A percentile compares a stretch with the other conserved stretches of the same genome.
phyloP scores from a whole-genome alignment of 2,888 invertebrate genomes.

The Cosmopolites sordidus region DNA sequence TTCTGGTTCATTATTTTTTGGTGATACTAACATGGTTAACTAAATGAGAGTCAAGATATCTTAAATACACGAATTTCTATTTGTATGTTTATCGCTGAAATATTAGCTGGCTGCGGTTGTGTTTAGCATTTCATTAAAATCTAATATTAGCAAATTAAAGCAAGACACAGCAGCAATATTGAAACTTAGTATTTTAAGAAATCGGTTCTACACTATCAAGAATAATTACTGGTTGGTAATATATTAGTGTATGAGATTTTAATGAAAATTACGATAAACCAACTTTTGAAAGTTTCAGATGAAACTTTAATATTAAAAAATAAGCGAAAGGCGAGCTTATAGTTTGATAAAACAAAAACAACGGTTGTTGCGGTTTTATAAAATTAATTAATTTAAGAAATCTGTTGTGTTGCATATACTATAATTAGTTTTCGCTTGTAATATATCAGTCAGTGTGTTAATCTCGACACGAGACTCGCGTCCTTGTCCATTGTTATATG shows the following conservation, averaged over 20 bases:
- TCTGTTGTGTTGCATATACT: constrained; percentile 7
- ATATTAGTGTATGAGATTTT: neutral
- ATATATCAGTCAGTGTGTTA: constrained; percentile 23
- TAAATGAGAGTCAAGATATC: too few species aligned
- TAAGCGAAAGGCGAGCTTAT: neutral
- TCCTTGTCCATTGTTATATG: constrained; percentile 21
- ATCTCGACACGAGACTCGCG: constrained; percentile 11
- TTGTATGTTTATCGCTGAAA: too few species aligned
- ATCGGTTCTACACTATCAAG: neutral
- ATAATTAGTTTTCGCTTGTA: constrained; percentile 23
- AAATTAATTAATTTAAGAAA: constrained; percentile 22
- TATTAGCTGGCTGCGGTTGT: too few species aligned
- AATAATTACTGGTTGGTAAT: neutral
- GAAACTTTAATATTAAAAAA: neutral
- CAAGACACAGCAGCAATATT: too few species aligned
- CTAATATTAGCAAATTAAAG: too few species aligned
- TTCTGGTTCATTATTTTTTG: too few species aligned
- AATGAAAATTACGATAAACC: neutral
- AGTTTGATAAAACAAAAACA: constrained; percentile 2
- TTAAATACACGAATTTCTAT: too few species aligned
- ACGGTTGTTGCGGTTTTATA: constrained; percentile 1
- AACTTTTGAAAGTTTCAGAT: neutral
- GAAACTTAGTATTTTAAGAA: neutral
- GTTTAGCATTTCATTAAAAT: too few species aligned
- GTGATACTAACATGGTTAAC: too few species aligned